Conservation (phyloP, 2,888 invertebrate species). For the Acanthosepion lycidas region DNA sequence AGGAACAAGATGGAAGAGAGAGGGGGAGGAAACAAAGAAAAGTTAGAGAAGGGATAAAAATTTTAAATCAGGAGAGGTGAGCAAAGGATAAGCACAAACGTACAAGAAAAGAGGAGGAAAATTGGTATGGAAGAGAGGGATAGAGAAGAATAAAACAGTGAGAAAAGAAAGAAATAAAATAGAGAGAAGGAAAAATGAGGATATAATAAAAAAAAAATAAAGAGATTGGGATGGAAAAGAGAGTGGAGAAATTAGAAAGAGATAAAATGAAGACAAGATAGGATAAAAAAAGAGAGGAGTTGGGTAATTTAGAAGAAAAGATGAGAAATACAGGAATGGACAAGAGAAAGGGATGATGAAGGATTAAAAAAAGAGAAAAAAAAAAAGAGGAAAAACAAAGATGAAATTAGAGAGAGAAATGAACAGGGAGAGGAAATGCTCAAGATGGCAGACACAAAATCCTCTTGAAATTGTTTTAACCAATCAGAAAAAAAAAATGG, state of each 20-base stretch:
- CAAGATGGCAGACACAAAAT: background rate
- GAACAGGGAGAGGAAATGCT: background rate
- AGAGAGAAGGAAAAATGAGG: background rate
- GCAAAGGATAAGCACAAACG: fast-evolving
- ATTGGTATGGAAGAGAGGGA: background rate
- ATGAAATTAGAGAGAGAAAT: background rate
- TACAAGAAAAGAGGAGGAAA: background rate
- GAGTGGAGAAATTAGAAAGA: background rate
- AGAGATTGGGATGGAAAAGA: background rate
- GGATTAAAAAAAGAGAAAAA: too few relatives aligned
- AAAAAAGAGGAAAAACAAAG: background rate
- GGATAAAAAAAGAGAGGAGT: background rate
- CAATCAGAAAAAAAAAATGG: too few relatives aligned
- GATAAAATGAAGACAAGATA: background rate
- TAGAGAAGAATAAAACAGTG: background rate
- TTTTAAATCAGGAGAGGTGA: background rate
- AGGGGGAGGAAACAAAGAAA: background rate
- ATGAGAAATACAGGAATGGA: too few relatives aligned
- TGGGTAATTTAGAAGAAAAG: too few relatives aligned
- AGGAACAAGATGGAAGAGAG: fast-evolving
- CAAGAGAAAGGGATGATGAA: too few relatives aligned
- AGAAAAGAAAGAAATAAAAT: background rate
- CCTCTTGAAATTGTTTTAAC: too few relatives aligned
- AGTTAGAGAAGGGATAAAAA: too few relatives aligned
- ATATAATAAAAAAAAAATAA: background rate